A percentile compares a stretch with the other conserved stretches of the same genome.
phyloP scores from a whole-genome alignment of 1,140 invertebrate species.

The Zaprionus tsacasi region DNA sequence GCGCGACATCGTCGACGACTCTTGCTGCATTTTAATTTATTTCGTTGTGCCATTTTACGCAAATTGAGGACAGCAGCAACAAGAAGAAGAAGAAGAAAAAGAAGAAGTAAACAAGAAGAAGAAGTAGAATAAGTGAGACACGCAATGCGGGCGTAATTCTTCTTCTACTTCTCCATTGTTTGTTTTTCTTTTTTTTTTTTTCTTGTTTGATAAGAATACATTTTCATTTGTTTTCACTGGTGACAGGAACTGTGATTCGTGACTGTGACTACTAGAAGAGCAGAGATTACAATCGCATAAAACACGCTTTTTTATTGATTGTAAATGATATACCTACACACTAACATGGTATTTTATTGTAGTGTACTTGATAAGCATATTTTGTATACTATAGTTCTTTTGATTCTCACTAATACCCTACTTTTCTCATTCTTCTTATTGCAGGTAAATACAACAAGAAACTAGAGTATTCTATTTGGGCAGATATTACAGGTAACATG shows the following conservation, averaged over 20 bases:
- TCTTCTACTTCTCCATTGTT: conserved; percentile 17
- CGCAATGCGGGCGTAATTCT: conserved; percentile 58
- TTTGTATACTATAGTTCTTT: conserved; percentile 8
- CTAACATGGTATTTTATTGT: no score
- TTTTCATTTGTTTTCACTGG: conserved; percentile 54
- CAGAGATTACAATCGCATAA: background rate
- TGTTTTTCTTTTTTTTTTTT: conserved; percentile 18
- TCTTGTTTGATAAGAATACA: conserved; percentile 62
- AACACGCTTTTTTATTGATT: background rate
- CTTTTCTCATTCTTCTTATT: conserved; percentile 31
- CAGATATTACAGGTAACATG: background rate
- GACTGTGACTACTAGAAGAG: conserved; percentile 4
- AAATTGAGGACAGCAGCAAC: conserved; percentile 69
- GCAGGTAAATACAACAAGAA: conserved; percentile 50
- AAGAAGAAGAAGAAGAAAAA: background rate
- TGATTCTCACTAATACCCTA: background rate
- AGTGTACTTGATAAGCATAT: no score
- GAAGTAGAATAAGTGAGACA: conserved; percentile 5
- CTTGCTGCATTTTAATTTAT: conserved; percentile 78
- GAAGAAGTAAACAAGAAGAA: background rate
- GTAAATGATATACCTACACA: background rate
- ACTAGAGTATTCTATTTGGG: background rate
- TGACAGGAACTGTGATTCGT: conserved; percentile 9
- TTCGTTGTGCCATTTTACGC: conserved; percentile 80
- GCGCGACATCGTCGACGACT: conserved; percentile 40